A percentile compares a stretch with the other conserved stretches of the same genome.
phyloP scores from a whole-genome alignment of 23 tunicate species.

The Trididemnum miniatum region DNA sequence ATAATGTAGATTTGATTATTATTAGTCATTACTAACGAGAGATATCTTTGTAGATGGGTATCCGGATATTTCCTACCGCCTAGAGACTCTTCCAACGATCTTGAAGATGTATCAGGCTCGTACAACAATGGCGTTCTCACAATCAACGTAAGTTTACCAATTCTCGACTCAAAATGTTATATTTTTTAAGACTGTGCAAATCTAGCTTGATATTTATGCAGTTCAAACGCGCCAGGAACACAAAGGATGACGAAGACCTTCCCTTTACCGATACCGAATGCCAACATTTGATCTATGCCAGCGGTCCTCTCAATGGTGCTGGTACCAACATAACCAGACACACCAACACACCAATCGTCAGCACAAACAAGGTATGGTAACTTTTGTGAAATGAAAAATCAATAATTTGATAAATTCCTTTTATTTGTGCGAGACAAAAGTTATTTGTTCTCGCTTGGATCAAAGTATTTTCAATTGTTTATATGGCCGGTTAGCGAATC shows the following conservation, averaged over 20 bases:
- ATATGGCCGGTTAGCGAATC: no score
- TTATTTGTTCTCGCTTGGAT: no score
- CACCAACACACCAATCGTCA: slow-evolving; percentile 34
- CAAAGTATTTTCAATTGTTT: no score
- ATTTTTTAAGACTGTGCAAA: no score
- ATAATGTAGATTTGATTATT: no score
- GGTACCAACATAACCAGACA: slow-evolving; percentile 33
- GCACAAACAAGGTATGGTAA: slow-evolving; percentile 53
- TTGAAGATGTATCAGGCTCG: slow-evolving; percentile 22
- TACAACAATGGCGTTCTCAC: slow-evolving; percentile 76
- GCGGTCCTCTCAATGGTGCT: slow-evolving; percentile 34
- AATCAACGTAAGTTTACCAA: slow-evolving; percentile 40
- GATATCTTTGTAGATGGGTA: slow-evolving; percentile 41
- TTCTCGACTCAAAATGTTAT: no score
- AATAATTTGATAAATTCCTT: no score
- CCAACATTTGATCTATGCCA: slow-evolving; percentile 41
- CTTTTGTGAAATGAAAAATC: no score
- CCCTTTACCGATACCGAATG: slow-evolving; percentile 51
- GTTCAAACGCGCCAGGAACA: slow-evolving; percentile 41
- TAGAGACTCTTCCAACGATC: slow-evolving; percentile 21
- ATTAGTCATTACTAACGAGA: no score
- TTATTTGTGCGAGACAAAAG: no score
- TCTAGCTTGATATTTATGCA: background rate
- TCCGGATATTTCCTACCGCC: slow-evolving; percentile 27
- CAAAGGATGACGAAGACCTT: slow-evolving; percentile 26